These are phyloP conservation scores for Polyommatus icarus DNA, from an alignment of 2,888 invertebrate genomes.

Conservation along the genomic window DNA sequence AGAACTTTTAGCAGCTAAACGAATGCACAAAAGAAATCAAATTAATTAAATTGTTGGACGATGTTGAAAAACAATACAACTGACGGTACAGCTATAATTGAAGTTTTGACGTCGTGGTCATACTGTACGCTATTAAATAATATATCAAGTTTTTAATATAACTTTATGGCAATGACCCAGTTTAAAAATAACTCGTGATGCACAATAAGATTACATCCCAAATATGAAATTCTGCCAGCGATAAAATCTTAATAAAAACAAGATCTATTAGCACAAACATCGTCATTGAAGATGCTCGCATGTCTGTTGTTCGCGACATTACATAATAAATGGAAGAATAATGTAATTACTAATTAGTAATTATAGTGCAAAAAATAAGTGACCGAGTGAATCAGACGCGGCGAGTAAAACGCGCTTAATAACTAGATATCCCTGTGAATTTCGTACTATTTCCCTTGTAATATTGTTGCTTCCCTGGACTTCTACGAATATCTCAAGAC, in stretches of 20 bases:
- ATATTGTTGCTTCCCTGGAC: too few species aligned
- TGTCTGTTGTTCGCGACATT: not conserved
- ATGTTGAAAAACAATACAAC: not conserved
- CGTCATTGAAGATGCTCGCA: not conserved
- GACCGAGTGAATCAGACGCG: not conserved
- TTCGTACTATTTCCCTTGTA: too few species aligned
- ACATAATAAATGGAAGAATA: not conserved
- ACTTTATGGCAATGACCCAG: constrained; percentile 7
- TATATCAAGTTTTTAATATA: not conserved
- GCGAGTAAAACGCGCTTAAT: not conserved
- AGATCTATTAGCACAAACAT: not conserved
- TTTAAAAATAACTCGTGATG: constrained; percentile 1
- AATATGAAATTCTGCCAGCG: not conserved
- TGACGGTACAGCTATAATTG: too few species aligned
- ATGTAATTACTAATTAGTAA: not conserved
- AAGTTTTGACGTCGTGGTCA: not conserved
- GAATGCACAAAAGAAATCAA: not conserved
- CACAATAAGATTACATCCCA: constrained; percentile 3
- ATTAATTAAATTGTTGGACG: not conserved
- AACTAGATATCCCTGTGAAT: not conserved
- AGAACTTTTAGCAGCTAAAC: too few species aligned
- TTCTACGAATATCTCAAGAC: too few species aligned
- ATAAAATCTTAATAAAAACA: not conserved
- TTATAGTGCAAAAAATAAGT: constrained; percentile 1
- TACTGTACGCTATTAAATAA: not conserved